phyloP scores from a whole-genome alignment of 2,113 vertebrate genomes.

The Numenius arquata region DNA sequence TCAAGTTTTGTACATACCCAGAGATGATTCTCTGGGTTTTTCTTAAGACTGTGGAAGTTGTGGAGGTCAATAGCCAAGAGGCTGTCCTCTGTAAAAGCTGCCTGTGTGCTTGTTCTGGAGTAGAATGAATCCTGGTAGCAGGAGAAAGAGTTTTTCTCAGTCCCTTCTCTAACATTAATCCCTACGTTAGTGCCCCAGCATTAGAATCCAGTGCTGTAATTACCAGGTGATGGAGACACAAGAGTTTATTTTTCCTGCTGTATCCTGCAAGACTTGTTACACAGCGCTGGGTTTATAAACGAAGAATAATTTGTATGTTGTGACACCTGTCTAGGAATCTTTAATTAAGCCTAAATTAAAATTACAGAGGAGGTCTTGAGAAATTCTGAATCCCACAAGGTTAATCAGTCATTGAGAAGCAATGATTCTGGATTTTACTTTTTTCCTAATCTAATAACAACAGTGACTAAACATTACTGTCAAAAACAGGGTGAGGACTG shows the following conservation, averaged over 20 bases:
- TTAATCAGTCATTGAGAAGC: background rate
- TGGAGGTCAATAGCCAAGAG: background rate
- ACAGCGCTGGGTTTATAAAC: background rate
- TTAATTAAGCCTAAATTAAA: background rate
- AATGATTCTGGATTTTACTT: background rate
- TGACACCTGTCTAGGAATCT: background rate
- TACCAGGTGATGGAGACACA: background rate
- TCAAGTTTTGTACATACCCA: background rate
- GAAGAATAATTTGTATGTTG: background rate
- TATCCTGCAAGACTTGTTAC: background rate
- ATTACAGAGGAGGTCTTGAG: background rate
- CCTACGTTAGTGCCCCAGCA: background rate
- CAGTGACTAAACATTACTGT: background rate
- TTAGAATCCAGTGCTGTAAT: background rate
- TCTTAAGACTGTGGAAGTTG: background rate
- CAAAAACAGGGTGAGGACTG: background rate
- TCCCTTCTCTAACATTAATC: background rate
- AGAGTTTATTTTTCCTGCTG: background rate
- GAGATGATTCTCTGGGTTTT: background rate
- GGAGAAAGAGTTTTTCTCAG: background rate
- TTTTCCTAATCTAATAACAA: background rate
- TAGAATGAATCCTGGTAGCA: background rate
- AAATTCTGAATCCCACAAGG: background rate
- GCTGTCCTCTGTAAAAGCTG: background rate
- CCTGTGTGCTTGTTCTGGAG: background rate